Evolutionary conservation across 2,797 vertebrate species (phyloP).

Genomic region (Brachymystax lenok): DNA sequence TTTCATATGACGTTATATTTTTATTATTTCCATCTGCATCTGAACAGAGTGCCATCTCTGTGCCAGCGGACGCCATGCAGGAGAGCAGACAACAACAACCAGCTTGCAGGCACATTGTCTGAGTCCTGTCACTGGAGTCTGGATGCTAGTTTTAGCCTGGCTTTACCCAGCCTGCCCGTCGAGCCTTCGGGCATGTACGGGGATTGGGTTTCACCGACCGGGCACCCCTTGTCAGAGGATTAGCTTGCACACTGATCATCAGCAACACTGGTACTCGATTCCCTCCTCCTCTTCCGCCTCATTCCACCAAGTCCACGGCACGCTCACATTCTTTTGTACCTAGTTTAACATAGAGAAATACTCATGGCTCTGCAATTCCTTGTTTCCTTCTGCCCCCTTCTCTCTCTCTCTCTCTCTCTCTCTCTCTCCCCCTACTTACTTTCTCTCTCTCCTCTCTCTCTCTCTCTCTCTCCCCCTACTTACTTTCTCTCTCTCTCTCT

Average conservation of each 20-base stretch:
- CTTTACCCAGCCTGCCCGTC: conserved; percentile 47
- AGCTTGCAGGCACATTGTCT: conserved; percentile 62
- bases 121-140: conserved; percentile 62
- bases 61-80: conserved; percentile 52
- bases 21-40: conserved; percentile 22
- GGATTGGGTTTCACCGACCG: conserved; percentile 68
- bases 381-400: conserved; percentile 21
- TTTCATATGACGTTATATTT: too few relatives aligned
- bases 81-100: conserved; percentile 51
- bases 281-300: conserved; percentile 55
- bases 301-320: conserved; percentile 30
- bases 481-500: too few relatives aligned
- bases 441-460: conserved; percentile 15
- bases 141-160: conserved; percentile 65
- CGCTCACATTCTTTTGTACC: conserved; percentile 68
- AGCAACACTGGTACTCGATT: conserved; percentile 52
- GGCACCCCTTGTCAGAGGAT: conserved; percentile 74
- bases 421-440: not conserved
- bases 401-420: conserved; percentile 18
- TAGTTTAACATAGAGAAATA: conserved; percentile 63
- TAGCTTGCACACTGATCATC: conserved; percentile 73
- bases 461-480: not conserved
- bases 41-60: conserved; percentile 34
- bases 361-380: conserved; percentile 60
- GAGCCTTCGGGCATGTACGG: conserved; percentile 56